phyloP scores from a whole-genome alignment of 2,888 invertebrate species.

The Chrysolina haemoptera region DNA sequence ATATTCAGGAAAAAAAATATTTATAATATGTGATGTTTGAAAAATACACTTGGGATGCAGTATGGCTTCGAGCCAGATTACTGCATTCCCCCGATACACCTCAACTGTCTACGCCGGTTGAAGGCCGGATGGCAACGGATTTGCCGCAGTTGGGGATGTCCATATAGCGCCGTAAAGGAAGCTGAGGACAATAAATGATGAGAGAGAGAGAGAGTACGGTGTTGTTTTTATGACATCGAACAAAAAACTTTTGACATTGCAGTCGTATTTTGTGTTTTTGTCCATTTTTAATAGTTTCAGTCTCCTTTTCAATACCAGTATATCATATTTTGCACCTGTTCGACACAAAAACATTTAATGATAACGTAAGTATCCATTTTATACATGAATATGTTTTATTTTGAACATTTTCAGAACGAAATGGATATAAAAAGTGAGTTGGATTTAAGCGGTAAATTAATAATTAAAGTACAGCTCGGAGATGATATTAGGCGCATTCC shows the following conservation, averaged over 20 bases:
- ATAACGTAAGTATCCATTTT: conserved; percentile 50
- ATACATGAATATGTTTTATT: conserved; percentile 14
- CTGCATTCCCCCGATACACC: no score
- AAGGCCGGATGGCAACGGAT: no score
- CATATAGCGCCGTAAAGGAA: no score
- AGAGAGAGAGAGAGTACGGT: no score
- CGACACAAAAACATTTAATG: conserved; percentile 49
- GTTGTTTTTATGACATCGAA: conserved; percentile 49
- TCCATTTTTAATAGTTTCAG: conserved; percentile 55
- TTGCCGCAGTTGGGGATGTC: no score
- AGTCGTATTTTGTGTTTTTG: conserved; percentile 53
- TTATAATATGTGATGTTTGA: no score
- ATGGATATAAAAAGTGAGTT: conserved; percentile 68
- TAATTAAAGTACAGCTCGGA: conserved; percentile 75
- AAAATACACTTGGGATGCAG: no score
- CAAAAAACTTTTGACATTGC: conserved; percentile 50
- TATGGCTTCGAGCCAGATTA: no score
- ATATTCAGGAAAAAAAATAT: no score
- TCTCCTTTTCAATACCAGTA: conserved; percentile 50
- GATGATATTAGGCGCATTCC: conserved; percentile 80
- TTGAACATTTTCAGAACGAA: conserved; percentile 51
- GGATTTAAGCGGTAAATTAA: conserved; percentile 72
- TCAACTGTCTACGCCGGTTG: no score
- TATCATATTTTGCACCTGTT: conserved; percentile 46
- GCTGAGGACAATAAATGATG: no score